Base-by-base conservation (phyloP, 1,140 invertebrate species). In the Procambarus clarkii region DNA sequence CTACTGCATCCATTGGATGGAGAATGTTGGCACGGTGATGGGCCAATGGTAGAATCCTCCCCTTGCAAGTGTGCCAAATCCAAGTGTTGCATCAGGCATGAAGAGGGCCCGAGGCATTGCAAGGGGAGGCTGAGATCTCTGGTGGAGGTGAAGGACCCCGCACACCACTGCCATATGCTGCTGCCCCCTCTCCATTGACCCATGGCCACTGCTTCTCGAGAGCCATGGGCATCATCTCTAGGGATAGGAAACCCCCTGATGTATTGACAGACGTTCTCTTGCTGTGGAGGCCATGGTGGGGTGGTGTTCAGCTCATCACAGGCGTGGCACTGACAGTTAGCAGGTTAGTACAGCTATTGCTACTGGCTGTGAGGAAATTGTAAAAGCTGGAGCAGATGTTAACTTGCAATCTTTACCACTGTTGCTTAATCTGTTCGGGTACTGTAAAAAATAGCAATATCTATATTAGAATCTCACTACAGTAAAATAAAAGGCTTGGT, bases 1-100 rank as follows among this genome's bases (percentile, higher is more conserved):
- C 60, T 71, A 85, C 74, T 46, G 69, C 83, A 85, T 85, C 83
- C 83, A 74, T 85, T 85, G 83, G 83, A 85, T 85, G 83, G 83
- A 76, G 64, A 85, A 74, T 85, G 46, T 85, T 74, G 83, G 83
- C 83, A 76, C n/a, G 83, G 83, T 76, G 83, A 74, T 74, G 83
- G 83, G 83, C 83, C 83, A 85, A 45, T 85, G 64, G 64, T 15
- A 60, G 83, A 71, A 85, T 84, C 60, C 83, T 48, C 83, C 83
- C 83, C 83, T 60, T 85, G 83, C 83, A 74, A 50, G 83, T 74
- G 64, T 74, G 60, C 34, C 34, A 34, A 34, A 34, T 34, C 34
- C 34, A 34, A 34, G 34, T 74, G 83, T 21, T 71, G 46, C 46
- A 69, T 45, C 48, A 8, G 54, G 45, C 60, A 46, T 45, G n/a